Evolutionary conservation across 2,888 invertebrate species (phyloP).

Genomic region (Pyrgus malvae): DNA sequence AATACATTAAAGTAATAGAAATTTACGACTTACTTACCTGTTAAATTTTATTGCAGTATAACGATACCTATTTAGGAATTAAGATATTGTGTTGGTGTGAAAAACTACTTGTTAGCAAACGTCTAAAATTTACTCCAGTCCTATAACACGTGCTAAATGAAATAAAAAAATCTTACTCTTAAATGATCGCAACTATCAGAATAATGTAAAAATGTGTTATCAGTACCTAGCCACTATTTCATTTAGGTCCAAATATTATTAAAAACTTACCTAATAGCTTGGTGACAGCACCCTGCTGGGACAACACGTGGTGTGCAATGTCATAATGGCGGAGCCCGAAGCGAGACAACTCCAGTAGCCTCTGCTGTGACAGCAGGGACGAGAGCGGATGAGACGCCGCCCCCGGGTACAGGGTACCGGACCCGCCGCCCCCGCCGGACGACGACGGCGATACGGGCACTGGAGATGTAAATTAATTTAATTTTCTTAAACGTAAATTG

Average conservation of each 20-base stretch:
- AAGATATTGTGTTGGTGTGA: too few species aligned
- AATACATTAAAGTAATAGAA: too few species aligned
- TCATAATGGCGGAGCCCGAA: conserved; percentile 93
- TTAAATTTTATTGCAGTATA: too few species aligned
- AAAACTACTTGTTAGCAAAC: too few species aligned
- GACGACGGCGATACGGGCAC: conserved; percentile 82
- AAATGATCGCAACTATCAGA: too few species aligned
- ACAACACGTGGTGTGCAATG: conserved; percentile 94
- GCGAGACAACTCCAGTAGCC: conserved; percentile 90
- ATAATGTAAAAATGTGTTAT: too few species aligned
- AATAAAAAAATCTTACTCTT: too few species aligned
- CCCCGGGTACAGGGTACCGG: conserved; percentile 74
- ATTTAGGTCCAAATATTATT: not conserved
- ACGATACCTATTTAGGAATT: too few species aligned
- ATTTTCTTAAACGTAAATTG: not conserved
- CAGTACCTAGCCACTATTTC: not conserved
- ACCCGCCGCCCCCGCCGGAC: conserved; percentile 68
- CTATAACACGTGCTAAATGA: too few species aligned
- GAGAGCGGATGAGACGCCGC: conserved; percentile 84
- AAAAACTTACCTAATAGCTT: conserved; percentile 90
- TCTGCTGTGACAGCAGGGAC: conserved; percentile 88
- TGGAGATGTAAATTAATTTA: conserved; percentile 40
- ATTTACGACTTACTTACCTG: too few species aligned
- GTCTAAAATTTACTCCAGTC: too few species aligned
- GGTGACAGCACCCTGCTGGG: conserved; percentile 95